Base-by-base conservation (phyloP, 2,888 invertebrate species). In the Clostera curtula region DNA sequence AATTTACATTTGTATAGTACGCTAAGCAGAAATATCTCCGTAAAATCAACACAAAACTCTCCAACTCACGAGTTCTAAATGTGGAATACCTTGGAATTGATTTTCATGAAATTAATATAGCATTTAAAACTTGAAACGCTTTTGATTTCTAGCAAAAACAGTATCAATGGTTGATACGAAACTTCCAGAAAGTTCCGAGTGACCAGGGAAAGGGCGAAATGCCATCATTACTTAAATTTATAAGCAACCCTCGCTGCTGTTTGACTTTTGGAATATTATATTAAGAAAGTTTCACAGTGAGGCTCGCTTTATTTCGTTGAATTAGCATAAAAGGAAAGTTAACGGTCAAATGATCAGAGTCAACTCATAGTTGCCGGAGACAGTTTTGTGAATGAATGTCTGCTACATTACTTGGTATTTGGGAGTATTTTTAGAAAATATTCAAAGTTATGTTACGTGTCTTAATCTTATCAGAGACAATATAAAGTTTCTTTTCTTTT, bases 281-380 rank as follows among this genome's bases (percentile, higher is more conserved):
- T 68, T 66, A 65, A 60, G 56, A 61, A 70, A 70, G 61, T 68
- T 70, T 39, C 33, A 32, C 43, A 39, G 42, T 37, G 38, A 33
- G 26, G 25, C 30, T 29, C 35, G 40, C 36, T 49, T 50, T 42
- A 40, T 57, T 64, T 62, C 52, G 56, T 54, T 51, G 53, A 57
- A 65, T 68, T 67, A 61, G 43, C 65, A 62, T 68, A 55, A 59
- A 61, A 56, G 48, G 49, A 57, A 67, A 67, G 60, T 66, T 59
- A 45, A 49, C 49, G 50, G 56, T 56, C 56, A 46, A 33, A 52
- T 55, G 36, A 62, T 58, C 49, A 41, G 46, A 49, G 36, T 33
- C 25, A 31, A 34, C 19, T 36, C 31, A 40, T 50, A 43, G 40
- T 46, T 34, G 30, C 22, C 24, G 23, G 24, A 25, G 40, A 50